Evolutionary conservation across 2,888 invertebrate genomes (phyloP), one percentile per base, ranked within the genome.

Genomic region (Dastarcus helophoroides): DNA sequence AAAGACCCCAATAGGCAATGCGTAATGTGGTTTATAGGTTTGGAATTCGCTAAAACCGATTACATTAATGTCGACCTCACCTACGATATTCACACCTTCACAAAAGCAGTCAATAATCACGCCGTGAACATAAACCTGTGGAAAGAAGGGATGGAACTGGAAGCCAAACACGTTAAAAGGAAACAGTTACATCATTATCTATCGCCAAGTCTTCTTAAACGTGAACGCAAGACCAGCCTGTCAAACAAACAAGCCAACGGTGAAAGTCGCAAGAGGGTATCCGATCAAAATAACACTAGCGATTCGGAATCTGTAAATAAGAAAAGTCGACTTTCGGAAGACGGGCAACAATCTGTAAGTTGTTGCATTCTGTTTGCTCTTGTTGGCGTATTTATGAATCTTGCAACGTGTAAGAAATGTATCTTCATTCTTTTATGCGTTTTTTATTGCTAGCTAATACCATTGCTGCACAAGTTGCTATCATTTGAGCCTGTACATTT

Each of bases 11-110:
- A 69, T 17, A 70, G 69, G 41, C 71, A 73, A 42, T 80, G 85
- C 56, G 83, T 85, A 4, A 82, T 93, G 77, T 99, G 98, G 98
- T 97, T 97, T 63, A 91, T 99, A 49, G 98, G 98, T 0, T 68
- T 98, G 29, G 80, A 84, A 40, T 93, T 98, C 57, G 80, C 82
- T 48, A 89, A 88, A 64, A 76, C 80, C 8, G 80, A 82, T 56
- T 84, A 83, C 56, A 67, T 89, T 28, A 91, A 93, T 53, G 78
- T 98, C 29, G 90, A 97, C 64, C 73, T 97, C 35, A 95, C 95
- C 0, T 77, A 78, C 43, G 94, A 93, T 54, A 95, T 97, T 43
- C 80, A 82, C 47, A 74, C 75, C 29, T 97, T 97, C 62, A 89
- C 86, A 1, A 83, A 90, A 50, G 76, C 82, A 16, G 90, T 93